Evolutionary conservation across 2,113 vertebrate genomes (phyloP), one percentile per base, ranked within the genome.

Genomic region (Regulus satrapa): DNA sequence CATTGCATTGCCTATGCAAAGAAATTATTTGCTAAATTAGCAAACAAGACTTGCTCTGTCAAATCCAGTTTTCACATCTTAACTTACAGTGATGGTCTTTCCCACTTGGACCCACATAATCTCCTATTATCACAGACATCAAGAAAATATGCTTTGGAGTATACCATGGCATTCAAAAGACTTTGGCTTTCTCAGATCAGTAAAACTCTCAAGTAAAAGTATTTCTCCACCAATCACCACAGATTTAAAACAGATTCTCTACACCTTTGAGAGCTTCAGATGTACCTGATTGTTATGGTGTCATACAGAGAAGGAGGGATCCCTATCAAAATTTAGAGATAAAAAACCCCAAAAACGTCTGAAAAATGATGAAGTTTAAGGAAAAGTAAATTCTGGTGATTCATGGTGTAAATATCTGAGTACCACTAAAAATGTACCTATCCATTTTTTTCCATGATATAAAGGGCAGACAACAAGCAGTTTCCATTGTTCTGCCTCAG

Each of bases 11-110:
- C 14, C 51, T 74, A n/a, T 74, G 75, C 59, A 86, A 94, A 48
- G 25, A 88, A 92, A 96, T 92, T 79, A 94, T 80, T 86, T 77
- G 71, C 48, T 77, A 74, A 90, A 92, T 94, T 90, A 92, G 45
- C 51, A 89, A 88, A 89, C 51, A 88, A 68, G 85, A 52, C n/a
- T 87, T 91, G 23, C 32, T 87, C 66, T 81, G 66, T 79, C 62
- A 95, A 88, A 95, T 92, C 31, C 71, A 74, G 59, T 88, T 96
- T 89, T 90, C 45, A 59, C 72, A 67, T 80, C 71, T 88, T 73
- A 71, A 80, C 59, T 81, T 87, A 14, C 62, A 66, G 28, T 48
- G 31, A 59, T 63, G 31, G 7, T 84, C 48, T 88, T 91, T 94
- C 58, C 38, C 81, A 61, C 0, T 2, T 92, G 76, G 55, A 93